Evolutionary conservation across 1,140 invertebrate species (phyloP).

Genomic region (Dreissena rostriformis): DNA sequence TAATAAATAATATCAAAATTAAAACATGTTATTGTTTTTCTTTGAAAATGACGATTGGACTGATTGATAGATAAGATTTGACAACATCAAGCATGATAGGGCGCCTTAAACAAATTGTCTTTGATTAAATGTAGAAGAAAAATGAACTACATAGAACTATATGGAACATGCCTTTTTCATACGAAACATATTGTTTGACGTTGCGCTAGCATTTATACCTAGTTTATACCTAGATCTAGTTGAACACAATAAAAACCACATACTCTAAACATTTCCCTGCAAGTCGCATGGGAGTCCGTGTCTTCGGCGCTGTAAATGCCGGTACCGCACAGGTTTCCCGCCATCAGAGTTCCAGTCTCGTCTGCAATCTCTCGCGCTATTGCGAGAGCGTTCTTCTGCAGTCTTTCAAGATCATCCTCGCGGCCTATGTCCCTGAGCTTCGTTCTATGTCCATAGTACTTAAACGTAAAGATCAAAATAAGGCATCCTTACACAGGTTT

Average conservation of each 20-base stretch:
- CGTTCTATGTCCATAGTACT: conserved; percentile 75
- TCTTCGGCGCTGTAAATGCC: conserved; percentile 65
- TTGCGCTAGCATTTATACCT: too few species aligned
- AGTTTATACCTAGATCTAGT: too few species aligned
- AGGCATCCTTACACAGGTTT: not conserved
- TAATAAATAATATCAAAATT: too few species aligned
- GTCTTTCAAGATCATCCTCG: conserved; percentile 67
- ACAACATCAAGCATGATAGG: too few species aligned
- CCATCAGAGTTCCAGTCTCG: conserved; percentile 70
- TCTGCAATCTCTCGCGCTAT: conserved; percentile 71
- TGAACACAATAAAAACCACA: not conserved
- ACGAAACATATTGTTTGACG: too few species aligned
- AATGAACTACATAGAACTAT: too few species aligned
- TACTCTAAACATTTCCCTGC: conserved; percentile 69
- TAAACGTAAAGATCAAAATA: conserved; percentile 10
- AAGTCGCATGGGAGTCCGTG: conserved; percentile 38
- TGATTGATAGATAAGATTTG: too few species aligned
- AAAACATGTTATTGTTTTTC: too few species aligned
- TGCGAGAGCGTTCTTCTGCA: conserved; percentile 68
- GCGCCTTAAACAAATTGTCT: too few species aligned
- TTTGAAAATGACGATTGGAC: too few species aligned
- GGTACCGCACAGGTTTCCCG: conserved; percentile 74
- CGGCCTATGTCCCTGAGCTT: conserved; percentile 69
- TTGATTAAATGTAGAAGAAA: too few species aligned
- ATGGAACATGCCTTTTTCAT: too few species aligned